These are phyloP conservation scores for Amphiura filiformis DNA, from an alignment of 35 echinoderm and acorn worm species.

Conservation along the genomic window DNA sequence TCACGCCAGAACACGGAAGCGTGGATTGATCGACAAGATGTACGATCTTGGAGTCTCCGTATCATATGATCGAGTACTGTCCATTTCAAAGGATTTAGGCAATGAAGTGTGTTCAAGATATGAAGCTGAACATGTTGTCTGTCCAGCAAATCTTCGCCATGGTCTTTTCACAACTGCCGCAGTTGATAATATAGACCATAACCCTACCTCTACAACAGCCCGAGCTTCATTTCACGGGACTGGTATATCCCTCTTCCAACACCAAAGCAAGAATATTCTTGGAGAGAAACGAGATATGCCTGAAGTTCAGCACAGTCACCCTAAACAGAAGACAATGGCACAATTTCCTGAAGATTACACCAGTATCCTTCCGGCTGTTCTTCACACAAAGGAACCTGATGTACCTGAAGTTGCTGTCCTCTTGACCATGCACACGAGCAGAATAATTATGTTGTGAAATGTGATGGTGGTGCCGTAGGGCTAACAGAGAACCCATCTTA, in stretches of 20 bases:
- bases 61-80: slow-evolving; percentile 17
- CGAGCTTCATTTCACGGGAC: slow-evolving; percentile 61
- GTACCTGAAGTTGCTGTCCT: background rate
- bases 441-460: slow-evolving; percentile 42
- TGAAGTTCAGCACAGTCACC: background rate
- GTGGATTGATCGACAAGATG: background rate
- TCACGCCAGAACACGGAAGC: slow-evolving; percentile 33
- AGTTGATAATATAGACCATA: slow-evolving; percentile 26
- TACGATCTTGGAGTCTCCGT: background rate
- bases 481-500: slow-evolving; percentile 32
- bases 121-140: background rate
- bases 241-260: slow-evolving; percentile 35
- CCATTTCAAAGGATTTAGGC: background rate
- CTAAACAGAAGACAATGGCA: background rate
- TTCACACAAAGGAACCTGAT: background rate
- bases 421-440: slow-evolving; percentile 69
- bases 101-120: background rate
- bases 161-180: slow-evolving; percentile 11
- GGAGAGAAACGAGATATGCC: background rate
- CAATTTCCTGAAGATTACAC: slow-evolving; percentile 10
- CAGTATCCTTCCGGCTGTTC: background rate
- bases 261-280: slow-evolving; percentile 1
- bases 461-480: slow-evolving; percentile 37
- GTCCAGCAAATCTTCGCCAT: background rate
- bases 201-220: slow-evolving; percentile 27